Evolutionary conservation across 92 coral and sea anemone species (phyloP), one percentile per base, ranked within the genome.

Genomic region (Desmophyllum pertusum): DNA sequence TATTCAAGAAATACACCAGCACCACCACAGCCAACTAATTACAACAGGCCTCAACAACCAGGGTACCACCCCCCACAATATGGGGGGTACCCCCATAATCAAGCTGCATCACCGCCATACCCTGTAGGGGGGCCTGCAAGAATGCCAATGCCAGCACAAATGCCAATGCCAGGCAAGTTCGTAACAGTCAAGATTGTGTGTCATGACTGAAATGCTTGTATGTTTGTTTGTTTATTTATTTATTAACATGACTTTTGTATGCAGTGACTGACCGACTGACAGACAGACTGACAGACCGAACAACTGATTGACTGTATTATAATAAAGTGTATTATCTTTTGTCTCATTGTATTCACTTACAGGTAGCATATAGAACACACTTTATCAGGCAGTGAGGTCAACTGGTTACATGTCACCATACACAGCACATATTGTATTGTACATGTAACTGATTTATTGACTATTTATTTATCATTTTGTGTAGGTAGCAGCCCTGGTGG

Each of bases 151-250:
- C 93, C 92, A 10, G 59, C 70, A 61, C 89, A 74, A 6, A 91
- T 93, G 95, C 96, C 94, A 33, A 78, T 90, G 88, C 89, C 96
- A 80, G 92, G 93, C 78, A 68, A 53, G 96, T 84, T 31, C 42
- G 30, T 27, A 41, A 55, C 29, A 4, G 15, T 3, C n/a, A n/a
- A n/a, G n/a, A n/a, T n/a, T n/a, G n/a, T n/a, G n/a, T n/a, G n/a
- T n/a, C n/a, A n/a, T n/a, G n/a, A n/a, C n/a, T n/a, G n/a, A n/a
- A n/a, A n/a, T n/a, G n/a, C n/a, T n/a, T n/a, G n/a, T n/a, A n/a
- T n/a, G n/a, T n/a, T n/a, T 48, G 53, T 48, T 48, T 66, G 39
- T 31, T n/a, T 30, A 15, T 36, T 15, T 36, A 69, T 36, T 69
- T 36, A n/a, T n/a, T n/a, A 36, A 36, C 14, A 37, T 69, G 13